Conservation (phyloP, 2,797 vertebrate genomes). For the Craterocephalus amniculus region DNA sequence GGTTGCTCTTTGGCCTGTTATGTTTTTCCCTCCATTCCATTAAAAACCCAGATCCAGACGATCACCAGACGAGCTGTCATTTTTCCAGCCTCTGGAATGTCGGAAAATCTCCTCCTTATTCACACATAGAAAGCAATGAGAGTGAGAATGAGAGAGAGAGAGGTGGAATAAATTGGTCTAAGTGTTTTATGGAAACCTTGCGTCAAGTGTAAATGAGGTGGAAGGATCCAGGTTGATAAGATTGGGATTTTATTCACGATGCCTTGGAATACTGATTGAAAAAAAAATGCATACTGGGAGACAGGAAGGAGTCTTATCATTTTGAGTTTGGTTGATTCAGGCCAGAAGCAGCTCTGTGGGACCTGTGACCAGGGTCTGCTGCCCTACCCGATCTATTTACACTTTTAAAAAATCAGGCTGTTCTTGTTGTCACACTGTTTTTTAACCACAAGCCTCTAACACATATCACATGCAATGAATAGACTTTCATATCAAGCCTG, state of each 20-base stretch:
- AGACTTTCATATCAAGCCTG: not conserved
- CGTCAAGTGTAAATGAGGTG: slow-evolving; percentile 19
- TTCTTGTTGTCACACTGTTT: slow-evolving; percentile 2
- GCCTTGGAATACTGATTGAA: slow-evolving; percentile 25
- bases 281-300: slow-evolving; percentile 10
- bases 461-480: slow-evolving; percentile 4
- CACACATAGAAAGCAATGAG: slow-evolving; percentile 27
- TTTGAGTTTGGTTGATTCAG: slow-evolving; percentile 58
- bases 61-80: slow-evolving; percentile 78
- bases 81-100: slow-evolving; percentile 75
- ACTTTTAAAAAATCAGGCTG: slow-evolving; percentile 15
- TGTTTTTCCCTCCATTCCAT: slow-evolving; percentile 62
- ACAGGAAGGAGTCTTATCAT: slow-evolving; percentile 52
- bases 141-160: not conserved
- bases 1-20: slow-evolving; percentile 63
- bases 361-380: slow-evolving; percentile 26
- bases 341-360: slow-evolving; percentile 41
- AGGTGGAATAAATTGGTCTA: not conserved
- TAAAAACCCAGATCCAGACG: slow-evolving; percentile 67
- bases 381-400: slow-evolving; percentile 12
- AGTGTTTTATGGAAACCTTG: slow-evolving; percentile 34
- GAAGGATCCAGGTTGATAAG: slow-evolving; percentile 32
- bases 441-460: not conserved
- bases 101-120: slow-evolving; percentile 62
- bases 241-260: slow-evolving; percentile 26